phyloP scores from a whole-genome alignment of 2,797 vertebrate genomes.

The Thalassophryne amazonica region DNA sequence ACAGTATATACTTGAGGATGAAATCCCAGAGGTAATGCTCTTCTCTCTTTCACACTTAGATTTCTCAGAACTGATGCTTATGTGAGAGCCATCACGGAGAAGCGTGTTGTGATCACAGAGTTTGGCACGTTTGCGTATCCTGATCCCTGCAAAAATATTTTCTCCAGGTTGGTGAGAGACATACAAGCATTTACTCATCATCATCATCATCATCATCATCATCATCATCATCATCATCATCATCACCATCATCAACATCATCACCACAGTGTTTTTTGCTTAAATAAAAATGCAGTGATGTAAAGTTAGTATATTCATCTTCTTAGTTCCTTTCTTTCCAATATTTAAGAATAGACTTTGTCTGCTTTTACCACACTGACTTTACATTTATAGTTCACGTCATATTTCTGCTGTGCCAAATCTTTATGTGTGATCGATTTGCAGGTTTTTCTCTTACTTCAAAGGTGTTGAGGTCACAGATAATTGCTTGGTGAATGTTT shows the following conservation, averaged over 20 bases:
- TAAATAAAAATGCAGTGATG: neutral
- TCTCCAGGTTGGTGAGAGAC: constrained; percentile 85
- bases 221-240: neutral
- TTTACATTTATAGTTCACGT: too few species aligned
- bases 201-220: neutral
- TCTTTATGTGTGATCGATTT: neutral
- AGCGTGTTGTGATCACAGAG: constrained; percentile 94
- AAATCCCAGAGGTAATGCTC: neutral
- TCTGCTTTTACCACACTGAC: neutral
- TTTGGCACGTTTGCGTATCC: constrained; percentile 95
- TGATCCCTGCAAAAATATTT: constrained; percentile 98
- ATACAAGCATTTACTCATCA: neutral
- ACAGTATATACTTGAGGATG: neutral
- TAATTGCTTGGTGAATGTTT: constrained; percentile 94
- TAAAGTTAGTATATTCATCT: neutral
- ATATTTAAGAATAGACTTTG: neutral
- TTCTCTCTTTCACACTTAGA: constrained; percentile 57
- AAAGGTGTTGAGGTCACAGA: constrained; percentile 95
- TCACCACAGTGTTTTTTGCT: neutral
- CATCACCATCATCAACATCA: neutral
- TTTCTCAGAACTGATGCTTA: constrained; percentile 91
- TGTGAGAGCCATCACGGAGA: constrained; percentile 92
- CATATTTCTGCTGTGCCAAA: too few species aligned
- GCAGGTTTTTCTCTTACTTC: constrained; percentile 98
- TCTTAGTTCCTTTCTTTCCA: neutral